Evolutionary conservation across 2,888 invertebrate species (phyloP), one percentile per base, ranked within the genome.

Genomic region (Xestia rhomboidea): DNA sequence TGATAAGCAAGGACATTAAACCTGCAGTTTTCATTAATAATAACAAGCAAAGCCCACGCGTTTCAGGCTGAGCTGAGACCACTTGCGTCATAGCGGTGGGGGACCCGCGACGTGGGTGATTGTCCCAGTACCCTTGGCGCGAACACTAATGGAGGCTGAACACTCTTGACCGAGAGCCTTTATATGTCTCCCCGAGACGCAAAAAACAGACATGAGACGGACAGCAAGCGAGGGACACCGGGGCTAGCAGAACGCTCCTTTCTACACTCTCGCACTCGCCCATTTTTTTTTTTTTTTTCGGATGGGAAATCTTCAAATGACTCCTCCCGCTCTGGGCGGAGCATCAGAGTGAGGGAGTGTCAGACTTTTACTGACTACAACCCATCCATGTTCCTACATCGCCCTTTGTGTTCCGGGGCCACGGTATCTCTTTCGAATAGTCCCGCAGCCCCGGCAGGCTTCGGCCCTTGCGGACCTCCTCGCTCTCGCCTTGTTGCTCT

Each of bases 1-100:
- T 63, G 49, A 54, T 63, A 10, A 63, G 30, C 15, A 15, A 68
- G 41, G 15, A 63, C 70, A 68, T 70, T 44, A 15, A 68, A 68
- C 63, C 30, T 44, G 24, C 62, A 51, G 27, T 54, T 44, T 62
- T 27, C 24, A 69, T 69, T 21, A 44, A 75, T 66, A 44, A 64
- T 64, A 44, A 68, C 24, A 18, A 46, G 41, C 54, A 46, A 27
- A 57, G 8, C 82, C 70, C 70, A 81, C 70, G 76, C 70, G 15
- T 24, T 49, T 49, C 13, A 27, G 15, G 0, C 49, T 27, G 30
- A 5, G 44, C 44, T 46, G 2, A 24, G 41, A 44, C 57, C 64
- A 34, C 49, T n/a, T 4, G 8, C n/a, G 38, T n/a, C 70, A 57
- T 11, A 3, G 15, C 15, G 34, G 34, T 51, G 44, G 15, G n/a